Conservation (phyloP, 2,797 vertebrate species). For the Tadarida brasiliensis region DNA sequence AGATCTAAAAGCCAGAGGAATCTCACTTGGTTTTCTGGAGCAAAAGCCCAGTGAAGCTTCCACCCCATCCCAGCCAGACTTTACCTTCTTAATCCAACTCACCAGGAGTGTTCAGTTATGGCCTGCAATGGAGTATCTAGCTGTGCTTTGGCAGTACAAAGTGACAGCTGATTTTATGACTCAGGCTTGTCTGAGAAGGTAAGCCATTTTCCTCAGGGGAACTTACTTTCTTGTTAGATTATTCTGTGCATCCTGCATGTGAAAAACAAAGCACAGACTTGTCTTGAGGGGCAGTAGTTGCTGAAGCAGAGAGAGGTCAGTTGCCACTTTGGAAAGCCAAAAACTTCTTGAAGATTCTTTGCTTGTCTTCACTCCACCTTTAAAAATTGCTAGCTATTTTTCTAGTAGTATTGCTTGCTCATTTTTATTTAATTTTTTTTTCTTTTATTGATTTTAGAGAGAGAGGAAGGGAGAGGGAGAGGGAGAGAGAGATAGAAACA, state of each 20-base stretch:
- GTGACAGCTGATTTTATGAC: conserved; percentile 90
- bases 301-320: background rate
- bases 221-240: background rate
- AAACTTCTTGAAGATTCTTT: background rate
- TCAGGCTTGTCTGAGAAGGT: conserved; percentile 84
- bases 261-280: conserved; percentile 6
- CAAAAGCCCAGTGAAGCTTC: conserved; percentile 79
- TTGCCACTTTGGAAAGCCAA: background rate
- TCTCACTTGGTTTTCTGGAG: conserved; percentile 81
- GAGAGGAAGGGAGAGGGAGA: no score
- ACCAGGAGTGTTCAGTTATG: conserved; percentile 92
- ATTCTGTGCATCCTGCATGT: background rate
- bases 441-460: no score
- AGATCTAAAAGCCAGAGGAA: conserved; percentile 90
- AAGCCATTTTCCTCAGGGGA: background rate
- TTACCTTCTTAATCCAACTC: conserved; percentile 90
- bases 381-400: background rate
- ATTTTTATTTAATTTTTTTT: background rate
- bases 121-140: conserved; percentile 95
- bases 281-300: background rate
- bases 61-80: conserved; percentile 71
- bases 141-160: conserved; percentile 94
- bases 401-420: background rate
- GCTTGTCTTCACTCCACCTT: background rate
- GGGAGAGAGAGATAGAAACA: no score